These are phyloP conservation scores for Dipodomys ordii DNA, from an alignment of 2,113 vertebrate species.

Conservation along the genomic window DNA sequence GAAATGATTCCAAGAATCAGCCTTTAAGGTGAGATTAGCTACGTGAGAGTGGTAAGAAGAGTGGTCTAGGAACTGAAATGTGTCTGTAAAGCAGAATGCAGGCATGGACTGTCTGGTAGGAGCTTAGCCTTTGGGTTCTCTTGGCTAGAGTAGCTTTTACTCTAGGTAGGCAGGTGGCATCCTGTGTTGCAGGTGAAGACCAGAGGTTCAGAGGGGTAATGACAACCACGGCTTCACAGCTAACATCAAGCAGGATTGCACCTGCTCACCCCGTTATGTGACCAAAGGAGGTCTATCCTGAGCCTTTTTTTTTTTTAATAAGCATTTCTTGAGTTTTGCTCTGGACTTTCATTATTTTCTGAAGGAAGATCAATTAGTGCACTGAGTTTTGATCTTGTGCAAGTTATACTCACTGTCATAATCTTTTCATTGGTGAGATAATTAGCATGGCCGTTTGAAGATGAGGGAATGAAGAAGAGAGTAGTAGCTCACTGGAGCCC, in stretches of 20 bases:
- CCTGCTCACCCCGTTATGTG: not conserved
- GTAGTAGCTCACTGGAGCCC: not conserved
- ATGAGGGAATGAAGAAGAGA: slow-evolving; percentile 26
- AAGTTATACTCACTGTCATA: not conserved
- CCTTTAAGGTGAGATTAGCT: not conserved
- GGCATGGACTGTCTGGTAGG: not conserved
- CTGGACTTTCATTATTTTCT: not conserved
- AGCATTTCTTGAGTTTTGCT: slow-evolving; percentile 24
- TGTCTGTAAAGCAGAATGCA: rapidly evolving
- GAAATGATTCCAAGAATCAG: not conserved
- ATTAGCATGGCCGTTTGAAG: not conserved
- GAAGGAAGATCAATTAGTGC: not conserved
- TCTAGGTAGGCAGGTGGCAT: not conserved
- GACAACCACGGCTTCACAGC: not conserved
- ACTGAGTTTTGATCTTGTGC: not conserved
- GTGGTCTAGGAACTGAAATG: not conserved
- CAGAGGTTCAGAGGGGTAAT: not conserved
- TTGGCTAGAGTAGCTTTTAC: not conserved
- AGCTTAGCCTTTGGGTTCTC: not conserved
- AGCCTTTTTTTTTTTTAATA: not conserved
- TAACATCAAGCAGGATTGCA: not conserved
- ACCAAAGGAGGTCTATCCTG: not conserved
- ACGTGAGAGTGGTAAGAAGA: not conserved
- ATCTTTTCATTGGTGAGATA: not conserved
- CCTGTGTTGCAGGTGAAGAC: slow-evolving; percentile 10